Evolutionary conservation across 1,140 invertebrate species (phyloP).

Genomic region (Apis florea): DNA sequence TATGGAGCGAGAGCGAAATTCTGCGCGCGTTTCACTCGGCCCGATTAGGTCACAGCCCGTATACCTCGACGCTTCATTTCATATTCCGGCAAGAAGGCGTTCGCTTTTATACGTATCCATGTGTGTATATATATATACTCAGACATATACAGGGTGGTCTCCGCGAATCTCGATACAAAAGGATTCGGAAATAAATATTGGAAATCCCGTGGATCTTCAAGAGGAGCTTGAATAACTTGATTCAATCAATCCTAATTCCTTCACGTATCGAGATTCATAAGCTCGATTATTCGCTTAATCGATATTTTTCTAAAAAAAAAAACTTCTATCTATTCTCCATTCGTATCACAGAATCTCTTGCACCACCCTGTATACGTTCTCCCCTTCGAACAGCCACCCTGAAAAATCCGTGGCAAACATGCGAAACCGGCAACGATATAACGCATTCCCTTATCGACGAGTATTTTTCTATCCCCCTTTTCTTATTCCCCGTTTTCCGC

Average conservation of each 20-base stretch:
- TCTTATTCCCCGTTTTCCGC: constrained; percentile 22
- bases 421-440: neutral
- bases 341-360: too few species aligned
- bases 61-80: constrained; percentile 67
- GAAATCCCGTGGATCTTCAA: too few species aligned
- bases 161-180: too few species aligned
- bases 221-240: too few species aligned
- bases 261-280: too few species aligned
- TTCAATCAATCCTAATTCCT: too few species aligned
- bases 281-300: too few species aligned
- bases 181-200: too few species aligned
- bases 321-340: too few species aligned
- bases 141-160: too few species aligned
- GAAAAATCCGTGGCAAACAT: constrained; percentile 10
- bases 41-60: constrained; percentile 71
- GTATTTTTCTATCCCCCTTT: fast-evolving
- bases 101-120: constrained; percentile 71
- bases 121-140: neutral
- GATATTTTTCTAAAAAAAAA: too few species aligned
- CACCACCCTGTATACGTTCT: neutral
- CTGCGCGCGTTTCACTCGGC: constrained; percentile 72
- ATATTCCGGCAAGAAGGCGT: constrained; percentile 73
- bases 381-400: neutral
- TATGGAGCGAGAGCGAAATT: constrained; percentile 59
- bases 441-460: constrained; percentile 56